Base-by-base conservation (phyloP, 2,113 vertebrate genomes). In the Mastomys natalensis region DNA sequence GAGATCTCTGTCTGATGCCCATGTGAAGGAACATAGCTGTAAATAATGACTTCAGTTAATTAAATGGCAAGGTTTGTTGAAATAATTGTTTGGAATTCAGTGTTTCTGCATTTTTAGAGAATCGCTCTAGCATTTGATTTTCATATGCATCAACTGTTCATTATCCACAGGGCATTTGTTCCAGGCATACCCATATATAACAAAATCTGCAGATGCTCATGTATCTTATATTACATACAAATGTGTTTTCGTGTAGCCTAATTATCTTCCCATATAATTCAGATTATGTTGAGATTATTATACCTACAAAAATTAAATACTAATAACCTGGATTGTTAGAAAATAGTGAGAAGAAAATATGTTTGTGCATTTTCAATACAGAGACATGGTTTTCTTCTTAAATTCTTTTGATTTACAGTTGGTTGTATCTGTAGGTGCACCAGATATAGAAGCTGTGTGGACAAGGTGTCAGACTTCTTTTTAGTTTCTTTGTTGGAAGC, bases 41-140 rank as follows among this genome's bases (percentile, higher is more conserved):
- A 90, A 92, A 94, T 84, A 43, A 2, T 48, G 68, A 19, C 62
- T 68, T 91, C 22, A 78, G 89, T 40, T 10, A 91, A 93, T 37
- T 37, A 51, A 92, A 94, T 91, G 34, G 60, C 37, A 90, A 95
- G 21, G 78, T 15, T 55, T 66, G 12, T 64, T 92, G 17, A 11
- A 73, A 64, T 74, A 72, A 53, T 1, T 70, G 88, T 51, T 64
- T 88, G 55, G n/a, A 90, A 74, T 60, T 87, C 43, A 72, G 0
- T 43, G 60, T 76, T 95, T 96, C 70, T 92, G 5, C 68, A 87
- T 80, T 84, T 87, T 37, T 51, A 82, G 43, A 88, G 55, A 43
- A 78, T 37, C 80, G 8, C 19, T 73, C 78, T 91, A 76, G 51
- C 10, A 43, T 77, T 84, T 72, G 24, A 80, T 40, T 70, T 85